Evolutionary conservation across 2,888 invertebrate species (phyloP).

Genomic region (Eulithis testata): DNA sequence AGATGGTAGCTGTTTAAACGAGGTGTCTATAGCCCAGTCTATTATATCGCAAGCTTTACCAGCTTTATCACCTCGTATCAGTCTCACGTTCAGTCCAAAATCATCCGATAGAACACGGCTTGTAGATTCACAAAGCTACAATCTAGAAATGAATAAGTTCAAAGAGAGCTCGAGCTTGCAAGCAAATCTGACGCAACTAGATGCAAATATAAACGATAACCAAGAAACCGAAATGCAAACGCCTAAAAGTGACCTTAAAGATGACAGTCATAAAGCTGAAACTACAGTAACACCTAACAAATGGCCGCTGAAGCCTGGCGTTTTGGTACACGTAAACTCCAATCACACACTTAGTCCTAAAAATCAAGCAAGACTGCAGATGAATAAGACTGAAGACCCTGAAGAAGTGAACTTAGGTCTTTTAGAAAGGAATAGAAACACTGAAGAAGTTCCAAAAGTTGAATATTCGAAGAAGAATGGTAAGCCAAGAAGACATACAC

Average conservation of each 20-base stretch:
- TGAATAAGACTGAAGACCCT: conserved; percentile 52
- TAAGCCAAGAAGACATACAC: conserved; percentile 63
- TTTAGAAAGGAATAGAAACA: conserved; percentile 68
- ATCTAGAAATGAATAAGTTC: conserved; percentile 71
- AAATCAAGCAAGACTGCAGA: conserved; percentile 74
- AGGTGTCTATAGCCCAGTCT: conserved; percentile 82
- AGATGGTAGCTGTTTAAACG: conserved; percentile 82
- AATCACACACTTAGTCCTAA: conserved; percentile 88
- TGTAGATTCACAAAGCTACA: conserved; percentile 61
- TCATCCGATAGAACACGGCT: conserved; percentile 77
- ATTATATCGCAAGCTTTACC: conserved; percentile 83
- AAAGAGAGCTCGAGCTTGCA: conserved; percentile 57
- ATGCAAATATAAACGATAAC: conserved; percentile 57
- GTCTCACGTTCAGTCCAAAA: conserved; percentile 75
- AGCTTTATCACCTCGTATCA: conserved; percentile 76
- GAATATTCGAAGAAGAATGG: conserved; percentile 74
- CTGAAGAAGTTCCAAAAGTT: conserved; percentile 52
- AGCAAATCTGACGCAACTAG: conserved; percentile 54
- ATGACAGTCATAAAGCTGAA: conserved; percentile 60
- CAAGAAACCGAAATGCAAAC: conserved; percentile 55
- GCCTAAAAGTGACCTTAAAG: conserved; percentile 58
- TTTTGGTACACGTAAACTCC: conserved; percentile 94
- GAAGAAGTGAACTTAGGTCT: conserved; percentile 69
- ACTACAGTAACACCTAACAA: conserved; percentile 85
- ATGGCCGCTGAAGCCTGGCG: conserved; percentile 95